phyloP scores from a whole-genome alignment of 2,113 vertebrate genomes.

The Burhinus oedicnemus region DNA sequence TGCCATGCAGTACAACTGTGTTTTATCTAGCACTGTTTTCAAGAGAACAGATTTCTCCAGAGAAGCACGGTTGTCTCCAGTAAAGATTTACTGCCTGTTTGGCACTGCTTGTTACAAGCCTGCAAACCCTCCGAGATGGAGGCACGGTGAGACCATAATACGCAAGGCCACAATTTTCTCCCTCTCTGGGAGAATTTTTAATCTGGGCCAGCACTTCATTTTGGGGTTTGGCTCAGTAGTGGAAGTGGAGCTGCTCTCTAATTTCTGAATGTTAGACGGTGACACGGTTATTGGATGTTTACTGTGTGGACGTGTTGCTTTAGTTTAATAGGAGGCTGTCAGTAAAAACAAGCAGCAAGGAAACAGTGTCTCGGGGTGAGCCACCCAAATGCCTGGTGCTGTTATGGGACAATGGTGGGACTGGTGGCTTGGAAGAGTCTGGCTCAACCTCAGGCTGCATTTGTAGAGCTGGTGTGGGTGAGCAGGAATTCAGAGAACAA shows the following conservation, averaged over 20 bases:
- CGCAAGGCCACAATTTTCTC: not conserved
- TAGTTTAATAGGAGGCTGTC: not conserved
- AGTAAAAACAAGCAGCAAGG: not conserved
- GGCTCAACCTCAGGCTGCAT: not conserved
- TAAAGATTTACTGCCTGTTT: not conserved
- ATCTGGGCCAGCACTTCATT: not conserved
- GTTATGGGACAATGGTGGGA: not conserved
- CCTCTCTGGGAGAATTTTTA: not conserved
- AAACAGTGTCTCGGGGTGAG: not conserved
- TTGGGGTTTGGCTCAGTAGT: slow-evolving; percentile 17
- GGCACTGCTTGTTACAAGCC: not conserved
- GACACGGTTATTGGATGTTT: not conserved
- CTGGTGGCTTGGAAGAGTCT: not conserved
- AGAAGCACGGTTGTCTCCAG: not conserved
- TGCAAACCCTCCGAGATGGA: not conserved
- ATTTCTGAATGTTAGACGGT: slow-evolving; percentile 5
- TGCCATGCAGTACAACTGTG: not conserved
- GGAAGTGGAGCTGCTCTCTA: slow-evolving; percentile 29
- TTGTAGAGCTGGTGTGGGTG: not conserved
- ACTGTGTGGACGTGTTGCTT: not conserved
- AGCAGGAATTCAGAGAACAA: slow-evolving; percentile 8
- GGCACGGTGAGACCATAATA: not conserved
- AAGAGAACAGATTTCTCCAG: not conserved
- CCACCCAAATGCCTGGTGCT: not conserved
- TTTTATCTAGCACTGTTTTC: not conserved